Evolutionary conservation across 2,113 vertebrate species (phyloP), one percentile per base, ranked within the genome.

Genomic region (Ardeotis arabs): DNA sequence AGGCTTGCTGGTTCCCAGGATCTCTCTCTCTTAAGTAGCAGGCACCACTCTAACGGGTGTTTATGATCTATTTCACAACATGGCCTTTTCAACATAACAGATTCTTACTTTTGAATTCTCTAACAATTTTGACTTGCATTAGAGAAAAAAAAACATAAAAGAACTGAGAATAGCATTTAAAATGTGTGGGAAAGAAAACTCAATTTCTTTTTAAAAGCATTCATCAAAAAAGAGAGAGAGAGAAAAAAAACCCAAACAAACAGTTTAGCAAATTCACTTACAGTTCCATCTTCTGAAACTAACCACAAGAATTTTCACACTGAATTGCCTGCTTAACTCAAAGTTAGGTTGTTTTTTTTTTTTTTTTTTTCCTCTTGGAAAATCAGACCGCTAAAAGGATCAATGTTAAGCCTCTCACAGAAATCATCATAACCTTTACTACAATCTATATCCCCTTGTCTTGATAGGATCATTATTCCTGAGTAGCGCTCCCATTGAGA

Each of bases 1-100:
- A 93, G 74, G 87, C 86, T 94, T 89, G 60, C 89, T 95, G 84
- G 82, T 95, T 95, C 94, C 89, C 86, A 73, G 84, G 74, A 96
- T 86, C 73, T 89, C 86, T 91, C 66, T 91, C 66, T 80, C 47
- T 84, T 96, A 95, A 96, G 95, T 95, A 96, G 92, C 74, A 95
- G 78, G 66, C 77, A 41, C 45, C 58, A 64, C 68, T 94, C 74
- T 89, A 95, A 82, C 23, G 0, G 4, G 1, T 92, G 73, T 94
- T 96, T 93, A 87, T 77, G 76, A 90, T 67, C 2, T 27, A 93
- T 77, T 92, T 90, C 92, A 87, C 64, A 93, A 90, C 64, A 28
- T 23, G 56, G 88, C 76, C 92, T 88, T 97, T 96, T 77, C 85
- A 84, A 39, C 52, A 68, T 35, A 86, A 84, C 1, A 1, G 67